Percentiles rank a stretch among this genome's conserved stretches.
Conservation (phyloP, 2,797 vertebrate genomes). For the Etheostoma nigrum region DNA sequence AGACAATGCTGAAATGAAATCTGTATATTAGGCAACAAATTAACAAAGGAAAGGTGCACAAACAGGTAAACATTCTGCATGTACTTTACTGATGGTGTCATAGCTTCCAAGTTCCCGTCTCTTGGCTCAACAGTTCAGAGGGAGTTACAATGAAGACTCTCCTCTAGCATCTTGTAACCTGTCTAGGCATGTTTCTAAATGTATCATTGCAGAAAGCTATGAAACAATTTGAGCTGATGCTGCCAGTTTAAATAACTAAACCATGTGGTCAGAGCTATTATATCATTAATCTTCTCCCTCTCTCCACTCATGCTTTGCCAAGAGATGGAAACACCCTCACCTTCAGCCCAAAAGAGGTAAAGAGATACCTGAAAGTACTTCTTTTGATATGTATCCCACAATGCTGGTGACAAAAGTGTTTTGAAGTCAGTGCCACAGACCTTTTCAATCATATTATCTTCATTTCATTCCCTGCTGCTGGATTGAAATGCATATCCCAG, state of each 20-base stretch:
- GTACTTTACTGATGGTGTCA: conserved; percentile 79
- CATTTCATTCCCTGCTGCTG: conserved; percentile 43
- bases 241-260: conserved; percentile 89
- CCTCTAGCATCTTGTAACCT: conserved; percentile 76
- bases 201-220: conserved; percentile 88
- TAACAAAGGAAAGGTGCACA: conserved; percentile 56
- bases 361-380: conserved; percentile 78
- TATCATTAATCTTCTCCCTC: conserved; percentile 85
- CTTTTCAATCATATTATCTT: conserved; percentile 65
- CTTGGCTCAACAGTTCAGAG: conserved; percentile 75
- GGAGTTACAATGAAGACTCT: conserved; percentile 78
- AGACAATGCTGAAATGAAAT: neutral
- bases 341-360: conserved; percentile 76
- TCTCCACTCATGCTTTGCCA: conserved; percentile 80
- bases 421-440: conserved; percentile 68
- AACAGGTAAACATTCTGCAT: conserved; percentile 78
- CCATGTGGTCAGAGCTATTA: conserved; percentile 87
- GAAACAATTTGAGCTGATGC: conserved; percentile 89
- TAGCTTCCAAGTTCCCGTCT: conserved; percentile 76
- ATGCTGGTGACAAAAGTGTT: conserved; percentile 76
- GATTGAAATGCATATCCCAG: conserved; percentile 44
- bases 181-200: conserved; percentile 83
- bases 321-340: conserved; percentile 82
- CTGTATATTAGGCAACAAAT: conserved; percentile 9
- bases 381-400: conserved; percentile 80